phyloP scores from a whole-genome alignment of 2,888 invertebrate species.

The Drosophila cyrtoloma region DNA sequence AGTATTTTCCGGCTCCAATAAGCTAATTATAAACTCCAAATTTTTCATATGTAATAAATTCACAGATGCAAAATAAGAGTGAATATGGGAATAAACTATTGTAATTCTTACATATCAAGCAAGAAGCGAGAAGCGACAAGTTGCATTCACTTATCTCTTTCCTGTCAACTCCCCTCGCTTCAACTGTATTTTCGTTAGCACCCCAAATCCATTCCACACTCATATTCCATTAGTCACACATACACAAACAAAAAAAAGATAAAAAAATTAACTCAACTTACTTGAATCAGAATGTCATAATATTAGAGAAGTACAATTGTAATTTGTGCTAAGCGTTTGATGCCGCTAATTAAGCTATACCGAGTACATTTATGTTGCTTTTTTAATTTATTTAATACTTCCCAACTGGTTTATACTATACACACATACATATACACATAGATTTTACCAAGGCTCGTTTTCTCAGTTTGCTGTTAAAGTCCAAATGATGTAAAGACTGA shows the following conservation, averaged over 20 bases:
- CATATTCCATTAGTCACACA: conserved; percentile 21
- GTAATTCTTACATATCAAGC: background rate
- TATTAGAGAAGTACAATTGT: conserved; percentile 44
- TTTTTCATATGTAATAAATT: background rate
- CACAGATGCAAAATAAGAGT: background rate
- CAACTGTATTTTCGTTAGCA: background rate
- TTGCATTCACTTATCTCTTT: background rate
- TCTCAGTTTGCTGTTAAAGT: conserved; percentile 6
- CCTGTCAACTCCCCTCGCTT: conserved; percentile 6
- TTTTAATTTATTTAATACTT: conserved; percentile 17
- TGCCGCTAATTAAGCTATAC: conserved; percentile 39
- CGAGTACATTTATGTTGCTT: conserved; percentile 37
- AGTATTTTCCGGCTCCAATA: background rate
- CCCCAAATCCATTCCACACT: conserved; percentile 3
- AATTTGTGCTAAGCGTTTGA: conserved; percentile 41
- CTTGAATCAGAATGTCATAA: conserved; percentile 24
- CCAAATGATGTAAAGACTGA: background rate
- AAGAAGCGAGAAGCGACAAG: conserved; percentile 5
- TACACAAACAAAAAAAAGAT: background rate
- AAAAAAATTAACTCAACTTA: conserved; percentile 1
- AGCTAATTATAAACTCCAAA: background rate
- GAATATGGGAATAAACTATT: background rate
- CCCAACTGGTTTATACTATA: conserved; percentile 9
- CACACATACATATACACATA: conserved; percentile 26
- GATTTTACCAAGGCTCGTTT: conserved; percentile 1